phyloP scores from a whole-genome alignment of 2,888 invertebrate genomes.

The Alcis repandata region DNA sequence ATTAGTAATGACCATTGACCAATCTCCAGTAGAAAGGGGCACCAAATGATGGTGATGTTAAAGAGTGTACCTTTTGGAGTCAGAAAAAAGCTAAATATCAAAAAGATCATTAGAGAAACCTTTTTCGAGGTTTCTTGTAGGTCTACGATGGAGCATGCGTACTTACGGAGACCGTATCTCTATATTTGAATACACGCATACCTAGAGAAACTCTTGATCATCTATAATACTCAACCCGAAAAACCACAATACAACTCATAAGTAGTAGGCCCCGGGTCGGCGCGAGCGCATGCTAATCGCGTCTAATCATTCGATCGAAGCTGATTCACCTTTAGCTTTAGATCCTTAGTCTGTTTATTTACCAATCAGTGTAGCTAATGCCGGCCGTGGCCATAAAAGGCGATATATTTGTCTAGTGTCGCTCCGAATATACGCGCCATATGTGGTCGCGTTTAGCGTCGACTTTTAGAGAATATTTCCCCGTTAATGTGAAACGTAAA shows the following conservation, averaged over 20 bases:
- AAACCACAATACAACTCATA: conserved; percentile 18
- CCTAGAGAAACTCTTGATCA: neutral
- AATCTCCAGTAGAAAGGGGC: no score
- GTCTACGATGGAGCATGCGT: no score
- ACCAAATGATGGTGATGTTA: no score
- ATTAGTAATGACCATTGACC: no score
- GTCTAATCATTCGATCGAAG: conserved; percentile 83
- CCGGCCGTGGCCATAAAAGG: conserved; percentile 80
- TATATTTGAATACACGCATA: no score
- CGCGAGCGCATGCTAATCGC: conserved; percentile 81
- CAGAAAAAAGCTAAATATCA: no score
- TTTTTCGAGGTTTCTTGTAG: no score
- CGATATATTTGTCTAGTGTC: conserved; percentile 83
- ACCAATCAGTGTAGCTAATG: conserved; percentile 81
- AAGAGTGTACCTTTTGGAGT: no score
- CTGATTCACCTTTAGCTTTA: conserved; percentile 78
- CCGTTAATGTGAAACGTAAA: conserved; percentile 77
- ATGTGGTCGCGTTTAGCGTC: conserved; percentile 80
- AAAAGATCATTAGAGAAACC: no score
- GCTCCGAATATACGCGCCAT: conserved; percentile 80
- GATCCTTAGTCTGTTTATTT: conserved; percentile 81
- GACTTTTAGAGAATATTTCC: conserved; percentile 76
- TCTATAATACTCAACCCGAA: neutral
- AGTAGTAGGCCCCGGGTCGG: conserved; percentile 58
- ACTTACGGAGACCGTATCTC: no score